Evolutionary conservation across 2,113 vertebrate species (phyloP).

Genomic region (Vidua chalybeata): DNA sequence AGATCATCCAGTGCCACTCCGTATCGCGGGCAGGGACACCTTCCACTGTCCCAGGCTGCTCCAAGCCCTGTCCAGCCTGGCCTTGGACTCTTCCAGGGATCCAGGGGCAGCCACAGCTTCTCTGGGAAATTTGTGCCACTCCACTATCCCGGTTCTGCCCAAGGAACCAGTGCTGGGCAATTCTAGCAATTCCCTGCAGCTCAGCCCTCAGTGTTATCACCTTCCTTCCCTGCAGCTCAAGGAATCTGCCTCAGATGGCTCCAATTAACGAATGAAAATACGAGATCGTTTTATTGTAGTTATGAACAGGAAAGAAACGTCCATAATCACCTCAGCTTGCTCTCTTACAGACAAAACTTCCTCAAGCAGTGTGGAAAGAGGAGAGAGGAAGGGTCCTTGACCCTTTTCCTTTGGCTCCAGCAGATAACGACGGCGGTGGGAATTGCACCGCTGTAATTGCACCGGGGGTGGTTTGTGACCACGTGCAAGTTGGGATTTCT

Average conservation of each 20-base stretch:
- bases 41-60: accelerated
- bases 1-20: neutral
- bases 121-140: neutral
- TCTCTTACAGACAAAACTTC: neutral
- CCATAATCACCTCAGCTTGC: neutral
- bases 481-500: neutral
- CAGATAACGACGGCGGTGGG: neutral
- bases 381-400: neutral
- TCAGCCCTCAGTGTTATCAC: neutral
- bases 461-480: neutral
- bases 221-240: neutral
- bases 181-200: neutral
- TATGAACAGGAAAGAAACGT: neutral
- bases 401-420: neutral
- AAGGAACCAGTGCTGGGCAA: neutral
- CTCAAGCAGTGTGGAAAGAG: neutral
- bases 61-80: neutral
- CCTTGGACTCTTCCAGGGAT: neutral
- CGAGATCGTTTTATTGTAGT: neutral
- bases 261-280: neutral
- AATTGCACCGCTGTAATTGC: neutral
- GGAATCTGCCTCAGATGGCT: neutral
- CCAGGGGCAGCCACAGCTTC: neutral
- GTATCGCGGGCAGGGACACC: neutral
- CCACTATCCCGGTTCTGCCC: neutral